phyloP scores from a whole-genome alignment of 2,113 vertebrate genomes.

The Lanius collurio region DNA sequence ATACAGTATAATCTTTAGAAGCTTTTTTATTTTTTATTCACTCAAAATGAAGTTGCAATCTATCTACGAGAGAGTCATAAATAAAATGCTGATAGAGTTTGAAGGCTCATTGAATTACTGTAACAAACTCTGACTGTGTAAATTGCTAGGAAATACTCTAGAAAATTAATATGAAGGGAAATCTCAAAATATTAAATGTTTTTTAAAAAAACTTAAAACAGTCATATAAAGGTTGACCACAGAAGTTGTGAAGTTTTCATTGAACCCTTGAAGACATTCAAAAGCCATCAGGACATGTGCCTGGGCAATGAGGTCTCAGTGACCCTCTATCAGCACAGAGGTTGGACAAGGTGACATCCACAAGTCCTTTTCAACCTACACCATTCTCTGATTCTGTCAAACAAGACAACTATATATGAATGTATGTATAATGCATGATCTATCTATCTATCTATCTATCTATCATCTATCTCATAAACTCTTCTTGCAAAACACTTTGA shows the following conservation, averaged over 20 bases:
- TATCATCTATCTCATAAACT: background rate
- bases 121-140: background rate
- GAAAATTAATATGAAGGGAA: background rate
- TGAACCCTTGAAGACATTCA: background rate
- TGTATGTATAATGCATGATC: background rate
- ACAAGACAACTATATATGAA: background rate
- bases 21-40: background rate
- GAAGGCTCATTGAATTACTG: background rate
- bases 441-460: background rate
- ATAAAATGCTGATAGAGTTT: background rate
- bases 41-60: background rate
- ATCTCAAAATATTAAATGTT: background rate
- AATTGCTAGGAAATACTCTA: background rate
- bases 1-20: background rate
- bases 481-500: background rate
- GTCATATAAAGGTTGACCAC: background rate
- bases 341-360: background rate
- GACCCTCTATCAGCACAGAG: rapidly evolving
- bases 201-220: background rate
- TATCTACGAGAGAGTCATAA: background rate
- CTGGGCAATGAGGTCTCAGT: background rate
- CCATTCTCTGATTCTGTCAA: background rate
- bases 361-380: background rate
- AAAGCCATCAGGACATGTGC: background rate
- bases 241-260: background rate